phyloP scores from a whole-genome alignment of 2,797 vertebrate species.

The Chromis chromis region DNA sequence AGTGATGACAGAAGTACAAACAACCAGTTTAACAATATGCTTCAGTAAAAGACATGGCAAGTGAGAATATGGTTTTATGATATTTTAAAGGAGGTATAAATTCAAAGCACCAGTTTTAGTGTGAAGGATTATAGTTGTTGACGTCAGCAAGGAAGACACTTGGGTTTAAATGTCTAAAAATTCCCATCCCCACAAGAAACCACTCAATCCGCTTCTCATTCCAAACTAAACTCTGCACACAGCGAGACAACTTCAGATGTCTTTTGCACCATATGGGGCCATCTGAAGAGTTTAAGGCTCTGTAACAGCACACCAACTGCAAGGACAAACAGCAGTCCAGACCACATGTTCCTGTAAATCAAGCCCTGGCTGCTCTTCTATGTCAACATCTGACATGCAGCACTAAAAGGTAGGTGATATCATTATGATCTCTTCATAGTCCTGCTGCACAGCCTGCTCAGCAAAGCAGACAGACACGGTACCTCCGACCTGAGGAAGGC shows the following conservation, averaged over 20 bases:
- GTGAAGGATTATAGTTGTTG: constrained; percentile 27
- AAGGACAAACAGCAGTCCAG: constrained; percentile 71
- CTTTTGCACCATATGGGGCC: constrained; percentile 75
- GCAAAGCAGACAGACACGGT: constrained; percentile 5
- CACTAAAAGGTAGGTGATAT: constrained; percentile 64
- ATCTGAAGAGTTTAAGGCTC: constrained; percentile 51
- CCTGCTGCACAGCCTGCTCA: constrained; percentile 19
- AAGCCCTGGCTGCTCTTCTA: constrained; percentile 62
- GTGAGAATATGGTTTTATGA: not conserved
- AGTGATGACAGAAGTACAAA: constrained; percentile 17
- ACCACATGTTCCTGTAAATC: constrained; percentile 82
- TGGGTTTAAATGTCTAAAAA: not conserved
- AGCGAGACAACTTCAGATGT: constrained; percentile 62
- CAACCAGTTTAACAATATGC: constrained; percentile 15
- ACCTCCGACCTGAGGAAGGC: constrained; percentile 4
- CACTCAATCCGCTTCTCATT: constrained; percentile 26
- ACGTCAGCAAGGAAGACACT: constrained; percentile 5
- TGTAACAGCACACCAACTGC: constrained; percentile 79
- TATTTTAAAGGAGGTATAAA: constrained; percentile 23
- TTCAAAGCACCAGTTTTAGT: constrained; percentile 19
- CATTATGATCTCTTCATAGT: constrained; percentile 62
- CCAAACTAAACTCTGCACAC: constrained; percentile 52
- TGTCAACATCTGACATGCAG: constrained; percentile 59
- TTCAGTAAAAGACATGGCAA: not conserved
- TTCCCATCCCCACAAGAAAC: constrained; percentile 23